Conservation (phyloP, 2,797 vertebrate genomes). For the Falco rusticolus region DNA sequence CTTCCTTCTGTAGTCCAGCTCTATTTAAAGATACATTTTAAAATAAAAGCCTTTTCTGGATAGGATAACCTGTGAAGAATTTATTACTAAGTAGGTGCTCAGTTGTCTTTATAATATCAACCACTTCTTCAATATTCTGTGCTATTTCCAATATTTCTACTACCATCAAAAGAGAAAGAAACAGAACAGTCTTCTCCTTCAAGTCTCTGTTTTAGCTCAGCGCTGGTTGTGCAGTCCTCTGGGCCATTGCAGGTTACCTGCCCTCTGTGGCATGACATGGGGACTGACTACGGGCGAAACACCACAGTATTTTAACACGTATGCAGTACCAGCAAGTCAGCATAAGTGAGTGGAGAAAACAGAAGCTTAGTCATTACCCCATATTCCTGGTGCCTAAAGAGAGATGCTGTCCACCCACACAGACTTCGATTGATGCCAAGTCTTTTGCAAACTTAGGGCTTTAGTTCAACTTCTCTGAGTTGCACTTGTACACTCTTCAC, state of each 20-base stretch:
- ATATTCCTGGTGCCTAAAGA: conserved; percentile 71
- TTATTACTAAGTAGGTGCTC: neutral
- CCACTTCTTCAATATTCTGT: neutral
- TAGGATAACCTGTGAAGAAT: neutral
- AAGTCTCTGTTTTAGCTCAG: neutral
- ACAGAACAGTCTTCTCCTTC: neutral
- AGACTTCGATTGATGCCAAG: conserved; percentile 54
- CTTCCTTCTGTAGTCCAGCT: neutral
- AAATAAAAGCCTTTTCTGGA: conserved; percentile 23
- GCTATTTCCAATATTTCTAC: neutral
- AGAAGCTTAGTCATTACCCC: conserved; percentile 72
- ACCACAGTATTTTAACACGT: conserved; percentile 45
- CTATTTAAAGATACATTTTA: conserved; percentile 8
- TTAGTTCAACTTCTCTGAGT: conserved; percentile 45
- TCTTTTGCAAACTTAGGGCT: conserved; percentile 53
- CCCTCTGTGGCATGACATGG: conserved; percentile 14
- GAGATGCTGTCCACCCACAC: conserved; percentile 70
- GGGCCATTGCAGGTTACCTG: conserved; percentile 60
- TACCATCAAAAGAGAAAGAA: neutral
- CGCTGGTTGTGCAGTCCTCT: neutral
- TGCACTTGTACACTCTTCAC: conserved; percentile 14
- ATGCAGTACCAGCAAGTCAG: conserved; percentile 54
- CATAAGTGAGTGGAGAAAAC: conserved; percentile 51
- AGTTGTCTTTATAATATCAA: neutral
- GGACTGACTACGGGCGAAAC: conserved; percentile 34